Evolutionary conservation across 1,140 invertebrate genomes (phyloP), one percentile per base, ranked within the genome.

Genomic region (Drusus annulatus): DNA sequence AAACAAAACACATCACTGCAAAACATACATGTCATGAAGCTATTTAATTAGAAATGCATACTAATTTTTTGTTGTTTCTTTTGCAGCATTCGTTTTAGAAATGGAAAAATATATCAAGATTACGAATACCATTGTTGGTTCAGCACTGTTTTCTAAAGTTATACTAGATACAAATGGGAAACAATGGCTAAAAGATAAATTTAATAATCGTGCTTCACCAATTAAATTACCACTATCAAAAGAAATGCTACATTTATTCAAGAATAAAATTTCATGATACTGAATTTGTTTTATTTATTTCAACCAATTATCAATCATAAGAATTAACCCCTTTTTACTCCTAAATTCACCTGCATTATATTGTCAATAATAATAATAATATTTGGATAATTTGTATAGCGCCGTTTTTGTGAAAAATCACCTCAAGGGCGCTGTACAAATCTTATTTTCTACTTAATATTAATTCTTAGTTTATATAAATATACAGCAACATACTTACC

Each of bases 41-140:
- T 10, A 45, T 45, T 10, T 45, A 10, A 45, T 45, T 13, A 45
- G 36, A 45, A 13, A 45, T 13, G 8, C 36, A 45, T 45, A 45
- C 10, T 45, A 45, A 13, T 13, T 45, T 13, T 45, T 45, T 3
- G 5, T 36, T 4, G 5, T 45, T 45, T 45, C 36, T 78, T 80
- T 83, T 62, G 16, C 71, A 83, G 81, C 76, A 16, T 52, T 83
- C 3, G 21, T 71, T 77, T 58, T 83, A 51, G 82, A 83, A 74
- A 81, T 71, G 2, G 77, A 83, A 74, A 80, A 73, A 13, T 83
- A 81, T 60, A 80, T 83, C 31, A 81, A 77, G 76, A 58, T 83
- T 8, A 65, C 31, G 2, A 74, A 50, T 23, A 78, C 31, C 5
- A 50, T 80, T 54, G 73, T 78, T 16, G 75, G 74, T 36, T 45